Percentiles rank a stretch among this genome's conserved stretches.
Evolutionary conservation across 2,797 vertebrate species (phyloP).

Genomic region (Tenualosa ilisha): DNA sequence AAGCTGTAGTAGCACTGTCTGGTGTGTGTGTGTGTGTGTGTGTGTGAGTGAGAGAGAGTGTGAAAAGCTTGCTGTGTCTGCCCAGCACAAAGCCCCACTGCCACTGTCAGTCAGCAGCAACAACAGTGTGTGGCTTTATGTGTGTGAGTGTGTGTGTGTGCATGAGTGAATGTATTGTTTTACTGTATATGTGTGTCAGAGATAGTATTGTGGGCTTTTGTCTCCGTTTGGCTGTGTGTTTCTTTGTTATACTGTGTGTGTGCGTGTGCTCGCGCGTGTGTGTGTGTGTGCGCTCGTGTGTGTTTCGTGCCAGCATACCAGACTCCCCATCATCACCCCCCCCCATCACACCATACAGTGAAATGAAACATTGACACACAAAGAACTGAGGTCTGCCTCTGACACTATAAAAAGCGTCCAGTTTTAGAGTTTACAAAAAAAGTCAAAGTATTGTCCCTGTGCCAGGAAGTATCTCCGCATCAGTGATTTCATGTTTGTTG

Average conservation of each 20-base stretch:
- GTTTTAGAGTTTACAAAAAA: neutral
- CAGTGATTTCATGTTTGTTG: neutral
- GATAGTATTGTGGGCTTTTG: neutral
- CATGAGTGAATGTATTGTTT: neutral
- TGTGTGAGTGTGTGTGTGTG: conserved; percentile 3
- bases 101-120: neutral
- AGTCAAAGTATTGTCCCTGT: neutral
- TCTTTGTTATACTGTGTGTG: neutral
- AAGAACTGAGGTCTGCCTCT: neutral
- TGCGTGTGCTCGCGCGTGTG: too few species aligned
- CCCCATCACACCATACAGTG: too few species aligned
- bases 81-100: neutral
- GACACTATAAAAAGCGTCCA: neutral
- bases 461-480: neutral
- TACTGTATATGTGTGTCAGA: neutral
- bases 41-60: conserved; percentile 33
- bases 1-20: neutral
- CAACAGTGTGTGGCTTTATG: neutral
- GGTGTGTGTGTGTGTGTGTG: conserved; percentile 43
- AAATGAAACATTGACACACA: neutral
- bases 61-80: conserved; percentile 20
- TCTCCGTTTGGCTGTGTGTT: neutral
- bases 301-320: neutral
- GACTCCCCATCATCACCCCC: too few species aligned
- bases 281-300: neutral